Percentiles rank a stretch among this genome's conserved stretches.
Evolutionary conservation across 92 coral and sea anemone species (phyloP).

Genomic region (Heliopora coerulea): DNA sequence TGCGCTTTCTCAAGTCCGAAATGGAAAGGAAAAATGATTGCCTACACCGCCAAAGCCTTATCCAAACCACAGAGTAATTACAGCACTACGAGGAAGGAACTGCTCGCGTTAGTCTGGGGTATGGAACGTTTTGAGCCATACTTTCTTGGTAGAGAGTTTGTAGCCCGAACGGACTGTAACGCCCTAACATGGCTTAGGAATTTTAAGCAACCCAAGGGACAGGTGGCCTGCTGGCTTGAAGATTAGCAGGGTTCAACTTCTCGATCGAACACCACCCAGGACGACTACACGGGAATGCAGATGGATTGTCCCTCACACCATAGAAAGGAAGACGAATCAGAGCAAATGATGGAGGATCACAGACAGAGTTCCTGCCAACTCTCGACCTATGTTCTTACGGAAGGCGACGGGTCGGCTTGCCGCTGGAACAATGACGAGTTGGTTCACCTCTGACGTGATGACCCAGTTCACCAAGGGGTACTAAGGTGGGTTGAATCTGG

Average conservation of each 20-base stretch:
- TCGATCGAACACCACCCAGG: constrained; percentile 21
- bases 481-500: constrained; percentile 40
- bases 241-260: constrained; percentile 20
- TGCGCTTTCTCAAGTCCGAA: constrained; percentile 23
- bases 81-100: constrained; percentile 6
- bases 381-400: neutral
- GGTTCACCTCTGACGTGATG: constrained; percentile 9
- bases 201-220: constrained; percentile 32
- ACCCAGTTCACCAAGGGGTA: constrained; percentile 12
- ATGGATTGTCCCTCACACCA: neutral
- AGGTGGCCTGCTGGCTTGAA: constrained; percentile 7
- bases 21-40: constrained; percentile 20
- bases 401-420: constrained; percentile 12
- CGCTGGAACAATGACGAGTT: constrained; percentile 40
- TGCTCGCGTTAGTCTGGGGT: constrained; percentile 1
- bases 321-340: neutral
- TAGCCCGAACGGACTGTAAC: constrained; percentile 36
- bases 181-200: constrained; percentile 41
- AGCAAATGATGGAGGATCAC: neutral
- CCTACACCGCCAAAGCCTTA: neutral
- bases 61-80: constrained; percentile 6
- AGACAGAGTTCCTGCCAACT: neutral
- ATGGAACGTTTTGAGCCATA: constrained; percentile 25
- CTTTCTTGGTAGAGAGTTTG: constrained; percentile 23
- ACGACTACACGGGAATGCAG: constrained; percentile 14